A percentile compares a stretch with the other conserved stretches of the same genome.
phyloP scores from a whole-genome alignment of 1,140 invertebrate genomes.

The Hycleus cichorii region DNA sequence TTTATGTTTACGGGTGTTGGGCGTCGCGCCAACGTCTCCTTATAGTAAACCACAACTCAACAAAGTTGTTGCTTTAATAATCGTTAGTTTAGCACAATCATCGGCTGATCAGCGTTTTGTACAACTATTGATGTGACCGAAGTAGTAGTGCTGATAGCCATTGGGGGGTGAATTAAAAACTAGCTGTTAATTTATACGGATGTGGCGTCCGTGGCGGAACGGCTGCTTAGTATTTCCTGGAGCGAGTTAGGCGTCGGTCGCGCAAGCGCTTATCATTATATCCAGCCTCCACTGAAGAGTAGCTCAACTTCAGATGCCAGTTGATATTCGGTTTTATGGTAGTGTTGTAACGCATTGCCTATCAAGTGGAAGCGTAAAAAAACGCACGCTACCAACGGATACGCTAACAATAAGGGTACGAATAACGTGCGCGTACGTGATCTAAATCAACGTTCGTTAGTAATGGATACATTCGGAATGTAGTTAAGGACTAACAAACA shows the following conservation, averaged over 20 bases:
- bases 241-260: slow-evolving; percentile 17
- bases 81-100: too few relatives aligned
- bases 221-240: slow-evolving; percentile 14
- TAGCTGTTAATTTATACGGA: slow-evolving; percentile 10
- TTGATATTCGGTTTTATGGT: slow-evolving; percentile 12
- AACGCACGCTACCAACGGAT: background rate
- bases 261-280: slow-evolving; percentile 11
- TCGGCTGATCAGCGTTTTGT: too few relatives aligned
- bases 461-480: background rate
- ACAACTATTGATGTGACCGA: background rate
- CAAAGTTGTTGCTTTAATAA: too few relatives aligned
- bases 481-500: background rate
- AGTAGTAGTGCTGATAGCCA: background rate
- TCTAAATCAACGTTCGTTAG: background rate
- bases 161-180: slow-evolving; percentile 4
- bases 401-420: background rate
- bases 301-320: slow-evolving; percentile 16
- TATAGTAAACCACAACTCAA: too few relatives aligned
- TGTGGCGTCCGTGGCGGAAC: background rate
- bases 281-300: slow-evolving; percentile 15
- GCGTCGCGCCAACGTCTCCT: too few relatives aligned
- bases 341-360: slow-evolving; percentile 4
- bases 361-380: background rate
- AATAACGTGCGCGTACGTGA: background rate
- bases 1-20: too few relatives aligned